Percentiles rank a stretch among this genome's conserved stretches.
Evolutionary conservation across 2,797 vertebrate species (phyloP).

Genomic region (Rousettus madagascariensis): DNA sequence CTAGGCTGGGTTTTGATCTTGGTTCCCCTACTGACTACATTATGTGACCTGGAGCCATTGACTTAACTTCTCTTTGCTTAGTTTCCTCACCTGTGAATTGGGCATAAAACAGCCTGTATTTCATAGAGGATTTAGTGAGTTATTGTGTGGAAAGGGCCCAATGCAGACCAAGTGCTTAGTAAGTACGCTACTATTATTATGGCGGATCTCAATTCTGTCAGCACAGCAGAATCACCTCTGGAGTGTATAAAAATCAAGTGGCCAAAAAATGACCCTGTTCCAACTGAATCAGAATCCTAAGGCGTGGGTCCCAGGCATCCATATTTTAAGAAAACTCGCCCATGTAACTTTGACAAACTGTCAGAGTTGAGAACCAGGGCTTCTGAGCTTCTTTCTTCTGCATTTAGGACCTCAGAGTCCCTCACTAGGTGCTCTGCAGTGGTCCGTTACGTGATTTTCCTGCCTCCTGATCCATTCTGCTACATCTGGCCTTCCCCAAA

Average conservation of each 20-base stretch:
- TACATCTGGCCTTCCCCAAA: neutral
- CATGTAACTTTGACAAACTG: neutral
- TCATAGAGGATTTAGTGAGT: neutral
- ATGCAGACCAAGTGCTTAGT: neutral
- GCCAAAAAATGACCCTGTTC: neutral
- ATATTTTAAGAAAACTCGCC: neutral
- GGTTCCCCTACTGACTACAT: neutral
- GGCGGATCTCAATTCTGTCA: neutral
- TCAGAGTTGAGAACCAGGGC: neutral
- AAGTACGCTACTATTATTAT: neutral
- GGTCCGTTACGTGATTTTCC: neutral
- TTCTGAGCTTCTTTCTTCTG: neutral
- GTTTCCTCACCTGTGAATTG: neutral
- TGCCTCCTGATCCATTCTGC: neutral
- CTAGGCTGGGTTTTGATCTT: neutral
- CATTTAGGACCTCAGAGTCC: neutral
- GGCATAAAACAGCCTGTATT: neutral
- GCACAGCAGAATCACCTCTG: neutral
- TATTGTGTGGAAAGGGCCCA: neutral
- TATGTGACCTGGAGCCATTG: neutral
- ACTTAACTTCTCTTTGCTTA: neutral
- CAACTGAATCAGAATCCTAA: neutral
- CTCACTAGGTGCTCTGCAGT: neutral
- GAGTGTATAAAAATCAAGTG: neutral
- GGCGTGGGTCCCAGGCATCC: neutral